Conservation (phyloP, 1,140 invertebrate species). For the Spodoptera frugiperda region DNA sequence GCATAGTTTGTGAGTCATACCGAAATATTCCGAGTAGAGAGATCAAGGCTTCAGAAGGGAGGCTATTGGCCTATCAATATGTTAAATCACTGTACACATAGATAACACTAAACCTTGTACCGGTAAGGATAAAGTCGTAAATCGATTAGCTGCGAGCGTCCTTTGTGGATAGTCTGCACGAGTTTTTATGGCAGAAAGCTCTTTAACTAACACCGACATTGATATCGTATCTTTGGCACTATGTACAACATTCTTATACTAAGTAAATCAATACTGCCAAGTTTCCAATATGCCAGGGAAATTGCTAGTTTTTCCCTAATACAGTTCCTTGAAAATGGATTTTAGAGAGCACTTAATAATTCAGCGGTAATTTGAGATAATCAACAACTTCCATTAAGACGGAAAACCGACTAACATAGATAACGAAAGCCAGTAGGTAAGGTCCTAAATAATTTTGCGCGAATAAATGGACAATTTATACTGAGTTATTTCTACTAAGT, state of each 20-base stretch:
- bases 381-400: slow-evolving; percentile 9
- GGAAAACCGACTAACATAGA: not conserved
- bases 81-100: slow-evolving; percentile 33
- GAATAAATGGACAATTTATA: not conserved
- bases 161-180: slow-evolving; percentile 38
- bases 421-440: not conserved
- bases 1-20: slow-evolving; percentile 56
- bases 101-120: slow-evolving; percentile 21
- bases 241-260: slow-evolving; percentile 14
- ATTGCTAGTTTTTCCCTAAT: not conserved
- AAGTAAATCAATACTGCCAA: slow-evolving; percentile 23
- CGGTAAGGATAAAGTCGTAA: slow-evolving; percentile 37
- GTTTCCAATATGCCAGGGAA: slow-evolving; percentile 1
- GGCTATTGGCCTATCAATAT: slow-evolving; percentile 62
- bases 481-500: not conserved
- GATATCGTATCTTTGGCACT: slow-evolving; percentile 32
- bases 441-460: not conserved
- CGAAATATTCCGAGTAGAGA: slow-evolving; percentile 56
- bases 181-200: slow-evolving; percentile 50
- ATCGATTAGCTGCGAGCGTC: slow-evolving; percentile 26
- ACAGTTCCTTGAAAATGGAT: not conserved
- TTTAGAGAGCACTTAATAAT: not conserved
- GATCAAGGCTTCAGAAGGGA: slow-evolving; percentile 61
- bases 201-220: slow-evolving; percentile 37
- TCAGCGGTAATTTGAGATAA: not conserved